Percentiles rank a stretch among this genome's conserved stretches.
These are phyloP conservation scores for Tauraco hartlaubi DNA, from an alignment of 2,797 vertebrate species.

Conservation along the genomic window DNA sequence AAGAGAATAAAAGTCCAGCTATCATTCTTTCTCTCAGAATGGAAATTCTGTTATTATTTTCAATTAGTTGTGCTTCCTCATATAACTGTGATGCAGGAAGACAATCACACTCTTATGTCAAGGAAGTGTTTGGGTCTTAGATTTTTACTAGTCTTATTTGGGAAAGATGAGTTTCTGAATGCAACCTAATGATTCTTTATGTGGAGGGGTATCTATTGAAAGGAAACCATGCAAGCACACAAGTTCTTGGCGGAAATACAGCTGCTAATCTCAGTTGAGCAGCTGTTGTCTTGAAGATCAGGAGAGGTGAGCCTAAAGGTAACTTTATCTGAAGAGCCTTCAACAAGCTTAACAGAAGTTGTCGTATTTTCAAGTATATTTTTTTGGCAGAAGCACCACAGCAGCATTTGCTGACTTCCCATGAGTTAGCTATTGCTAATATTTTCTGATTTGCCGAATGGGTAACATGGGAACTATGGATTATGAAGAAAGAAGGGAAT, in stretches of 20 bases:
- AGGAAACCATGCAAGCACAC: not conserved
- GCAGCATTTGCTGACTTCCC: not conserved
- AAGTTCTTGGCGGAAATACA: not conserved
- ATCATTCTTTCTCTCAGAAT: not conserved
- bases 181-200: not conserved
- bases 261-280: not conserved
- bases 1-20: not conserved
- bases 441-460: not conserved
- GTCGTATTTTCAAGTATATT: not conserved
- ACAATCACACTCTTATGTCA: not conserved
- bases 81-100: not conserved
- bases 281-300: not conserved
- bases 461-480: not conserved
- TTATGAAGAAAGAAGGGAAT: conserved; percentile 11
- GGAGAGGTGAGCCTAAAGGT: not conserved
- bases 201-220: not conserved
- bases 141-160: not conserved
- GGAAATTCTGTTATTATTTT: not conserved
- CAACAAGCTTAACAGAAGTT: not conserved
- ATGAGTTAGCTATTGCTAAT: not conserved
- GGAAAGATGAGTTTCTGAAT: not conserved
- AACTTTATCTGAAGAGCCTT: not conserved
- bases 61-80: not conserved
- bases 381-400: not conserved
- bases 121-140: not conserved